These are phyloP conservation scores for Petrolisthes cinctipes DNA, from an alignment of 2,888 invertebrate genomes.

Conservation along the genomic window DNA sequence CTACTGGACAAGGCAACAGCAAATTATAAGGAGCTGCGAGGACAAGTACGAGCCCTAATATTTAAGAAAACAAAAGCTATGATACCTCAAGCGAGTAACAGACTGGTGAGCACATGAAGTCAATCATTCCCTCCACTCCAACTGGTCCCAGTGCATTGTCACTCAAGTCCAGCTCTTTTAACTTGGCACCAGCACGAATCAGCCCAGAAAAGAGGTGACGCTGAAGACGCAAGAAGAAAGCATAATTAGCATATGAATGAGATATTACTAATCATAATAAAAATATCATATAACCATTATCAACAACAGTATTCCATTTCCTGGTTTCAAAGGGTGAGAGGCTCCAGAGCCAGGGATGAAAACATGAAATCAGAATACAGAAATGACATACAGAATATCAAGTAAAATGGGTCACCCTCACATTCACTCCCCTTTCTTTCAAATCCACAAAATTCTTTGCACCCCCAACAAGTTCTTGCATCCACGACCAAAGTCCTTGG, in stretches of 20 bases:
- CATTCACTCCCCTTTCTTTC: too few relatives aligned
- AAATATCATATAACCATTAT: too few relatives aligned
- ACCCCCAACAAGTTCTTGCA: too few relatives aligned
- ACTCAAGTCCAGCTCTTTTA: slow-evolving; percentile 90
- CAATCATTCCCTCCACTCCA: slow-evolving; percentile 86
- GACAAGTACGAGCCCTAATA: too few relatives aligned
- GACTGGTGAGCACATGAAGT: slow-evolving; percentile 83
- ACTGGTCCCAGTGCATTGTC: slow-evolving; percentile 98
- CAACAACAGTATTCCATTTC: neutral
- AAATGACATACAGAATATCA: neutral
- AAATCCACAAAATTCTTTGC: too few relatives aligned
- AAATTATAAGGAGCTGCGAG: too few relatives aligned
- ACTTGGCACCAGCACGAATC: slow-evolving; percentile 81
- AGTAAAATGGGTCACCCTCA: too few relatives aligned
- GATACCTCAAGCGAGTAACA: slow-evolving; percentile 83
- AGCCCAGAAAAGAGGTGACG: slow-evolving; percentile 74
- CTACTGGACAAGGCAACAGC: too few relatives aligned
- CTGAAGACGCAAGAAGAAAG: slow-evolving; percentile 32
- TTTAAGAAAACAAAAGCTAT: neutral
- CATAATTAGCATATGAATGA: too few relatives aligned
- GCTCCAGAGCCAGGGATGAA: neutral
- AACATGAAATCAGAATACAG: neutral
- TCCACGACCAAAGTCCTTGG: too few relatives aligned
- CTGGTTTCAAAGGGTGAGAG: neutral
- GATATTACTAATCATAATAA: too few relatives aligned